Evolutionary conservation across 2,113 vertebrate genomes (phyloP).

Genomic region (Colossoma macropomum): DNA sequence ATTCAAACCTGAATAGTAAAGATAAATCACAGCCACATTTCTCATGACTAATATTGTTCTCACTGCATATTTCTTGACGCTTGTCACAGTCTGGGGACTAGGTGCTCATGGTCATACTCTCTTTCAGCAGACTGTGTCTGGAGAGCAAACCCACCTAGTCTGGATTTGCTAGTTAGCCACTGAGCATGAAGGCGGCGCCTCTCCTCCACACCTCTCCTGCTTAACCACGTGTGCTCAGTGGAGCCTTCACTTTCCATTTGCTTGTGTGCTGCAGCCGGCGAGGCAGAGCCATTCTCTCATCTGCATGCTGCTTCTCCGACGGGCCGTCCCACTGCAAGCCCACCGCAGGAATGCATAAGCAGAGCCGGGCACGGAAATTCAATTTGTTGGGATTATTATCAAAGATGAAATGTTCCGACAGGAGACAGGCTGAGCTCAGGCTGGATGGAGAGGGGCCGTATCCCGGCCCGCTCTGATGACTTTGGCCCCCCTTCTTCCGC

Average conservation of each 20-base stretch:
- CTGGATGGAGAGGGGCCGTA: slow-evolving; percentile 27
- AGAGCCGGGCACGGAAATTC: slow-evolving; percentile 52
- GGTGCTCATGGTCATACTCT: not conserved
- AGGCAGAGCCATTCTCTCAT: slow-evolving; percentile 37
- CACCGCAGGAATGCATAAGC: slow-evolving; percentile 54
- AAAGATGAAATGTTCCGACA: slow-evolving; percentile 54
- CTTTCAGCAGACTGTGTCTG: slow-evolving; percentile 16
- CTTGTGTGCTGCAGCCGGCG: slow-evolving; percentile 35
- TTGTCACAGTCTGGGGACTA: not conserved
- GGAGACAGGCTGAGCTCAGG: slow-evolving; percentile 37
- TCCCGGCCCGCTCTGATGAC: slow-evolving; percentile 37
- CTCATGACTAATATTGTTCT: slow-evolving; percentile 30
- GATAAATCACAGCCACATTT: slow-evolving; percentile 38
- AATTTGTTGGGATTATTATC: slow-evolving; percentile 63
- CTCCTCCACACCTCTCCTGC: slow-evolving; percentile 33
- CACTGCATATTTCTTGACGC: not conserved
- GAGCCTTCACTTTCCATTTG: slow-evolving; percentile 61
- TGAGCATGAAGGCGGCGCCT: slow-evolving; percentile 35
- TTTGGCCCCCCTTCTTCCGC: not conserved
- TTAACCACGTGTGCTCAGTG: slow-evolving; percentile 57
- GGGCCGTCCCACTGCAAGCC: slow-evolving; percentile 32
- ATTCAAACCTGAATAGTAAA: slow-evolving; percentile 43
- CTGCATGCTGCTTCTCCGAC: slow-evolving; percentile 41
- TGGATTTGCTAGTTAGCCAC: slow-evolving; percentile 41
- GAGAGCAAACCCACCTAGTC: slow-evolving; percentile 35